phyloP scores from a whole-genome alignment of 2,797 vertebrate species.

The Xenentodon cancila region DNA sequence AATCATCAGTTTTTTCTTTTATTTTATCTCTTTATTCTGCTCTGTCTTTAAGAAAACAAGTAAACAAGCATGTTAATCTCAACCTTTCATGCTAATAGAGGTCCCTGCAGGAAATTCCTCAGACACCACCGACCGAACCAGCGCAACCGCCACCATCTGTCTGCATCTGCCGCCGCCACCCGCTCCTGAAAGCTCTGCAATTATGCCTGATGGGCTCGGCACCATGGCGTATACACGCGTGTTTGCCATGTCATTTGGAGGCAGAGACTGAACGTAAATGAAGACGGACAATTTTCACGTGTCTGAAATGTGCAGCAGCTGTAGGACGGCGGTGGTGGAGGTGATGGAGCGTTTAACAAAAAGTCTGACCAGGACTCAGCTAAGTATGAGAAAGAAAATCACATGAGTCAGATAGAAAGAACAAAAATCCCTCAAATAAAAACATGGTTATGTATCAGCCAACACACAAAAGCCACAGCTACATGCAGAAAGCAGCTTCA shows the following conservation, averaged over 20 bases:
- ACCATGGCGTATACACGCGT: slow-evolving; percentile 14
- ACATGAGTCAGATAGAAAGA: no score
- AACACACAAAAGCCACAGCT: no score
- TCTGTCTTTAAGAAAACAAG: slow-evolving; percentile 5
- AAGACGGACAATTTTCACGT: neutral
- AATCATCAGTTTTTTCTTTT: neutral
- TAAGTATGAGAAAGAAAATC: no score
- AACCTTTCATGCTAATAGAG: neutral
- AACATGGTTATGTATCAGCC: no score
- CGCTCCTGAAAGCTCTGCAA: slow-evolving; percentile 32
- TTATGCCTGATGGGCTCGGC: slow-evolving; percentile 26
- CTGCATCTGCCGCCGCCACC: slow-evolving; percentile 32
- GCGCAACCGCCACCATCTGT: slow-evolving; percentile 2
- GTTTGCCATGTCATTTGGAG: slow-evolving; percentile 10
- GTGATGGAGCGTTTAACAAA: no score
- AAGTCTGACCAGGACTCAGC: no score
- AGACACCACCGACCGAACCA: slow-evolving; percentile 38
- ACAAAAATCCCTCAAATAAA: no score
- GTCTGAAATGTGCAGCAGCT: neutral
- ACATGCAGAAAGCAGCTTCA: no score
- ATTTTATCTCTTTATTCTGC: neutral
- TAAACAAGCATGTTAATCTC: slow-evolving; percentile 25
- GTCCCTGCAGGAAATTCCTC: slow-evolving; percentile 47
- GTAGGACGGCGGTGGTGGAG: neutral
- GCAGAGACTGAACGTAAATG: neutral